Evolutionary conservation across 1,140 invertebrate species (phyloP).

Genomic region (Paramacrobiotus metropolitanus): DNA sequence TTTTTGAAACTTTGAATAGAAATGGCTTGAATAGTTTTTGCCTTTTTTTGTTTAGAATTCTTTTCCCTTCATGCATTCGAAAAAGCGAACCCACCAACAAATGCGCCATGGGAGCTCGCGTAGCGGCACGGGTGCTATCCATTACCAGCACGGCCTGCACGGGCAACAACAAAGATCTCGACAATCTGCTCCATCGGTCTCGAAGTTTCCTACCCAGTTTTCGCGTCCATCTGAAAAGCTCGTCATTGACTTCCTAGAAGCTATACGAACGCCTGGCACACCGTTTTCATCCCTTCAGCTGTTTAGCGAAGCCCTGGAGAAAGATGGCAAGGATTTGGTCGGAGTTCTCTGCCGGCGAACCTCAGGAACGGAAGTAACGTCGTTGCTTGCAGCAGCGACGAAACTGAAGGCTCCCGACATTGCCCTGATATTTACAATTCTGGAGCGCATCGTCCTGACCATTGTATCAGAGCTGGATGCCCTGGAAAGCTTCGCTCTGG

Average conservation of each 20-base stretch:
- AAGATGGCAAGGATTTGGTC: not conserved
- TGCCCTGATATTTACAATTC: not conserved
- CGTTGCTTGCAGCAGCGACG: not conserved
- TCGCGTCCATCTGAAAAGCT: too few relatives aligned
- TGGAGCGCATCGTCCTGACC: not conserved
- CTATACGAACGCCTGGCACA: not conserved
- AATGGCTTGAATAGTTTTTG: too few relatives aligned
- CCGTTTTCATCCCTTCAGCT: not conserved
- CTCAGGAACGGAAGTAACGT: not conserved
- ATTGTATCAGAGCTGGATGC: not conserved
- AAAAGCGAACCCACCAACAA: too few relatives aligned
- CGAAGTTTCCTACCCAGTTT: too few relatives aligned
- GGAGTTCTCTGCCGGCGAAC: not conserved
- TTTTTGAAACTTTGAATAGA: too few relatives aligned
- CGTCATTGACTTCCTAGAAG: not conserved
- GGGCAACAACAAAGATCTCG: too few relatives aligned
- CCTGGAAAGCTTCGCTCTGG: not conserved
- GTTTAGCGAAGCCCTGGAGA: not conserved
- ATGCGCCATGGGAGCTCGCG: too few relatives aligned
- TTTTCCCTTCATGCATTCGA: too few relatives aligned
- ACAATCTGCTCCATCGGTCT: too few relatives aligned
- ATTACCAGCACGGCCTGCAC: too few relatives aligned
- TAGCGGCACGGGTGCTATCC: too few relatives aligned
- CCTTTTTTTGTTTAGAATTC: too few relatives aligned
- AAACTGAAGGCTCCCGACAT: not conserved